Percentiles rank a stretch among this genome's conserved stretches.
Conservation (phyloP, 2,888 invertebrate species). For the Automeris io region DNA sequence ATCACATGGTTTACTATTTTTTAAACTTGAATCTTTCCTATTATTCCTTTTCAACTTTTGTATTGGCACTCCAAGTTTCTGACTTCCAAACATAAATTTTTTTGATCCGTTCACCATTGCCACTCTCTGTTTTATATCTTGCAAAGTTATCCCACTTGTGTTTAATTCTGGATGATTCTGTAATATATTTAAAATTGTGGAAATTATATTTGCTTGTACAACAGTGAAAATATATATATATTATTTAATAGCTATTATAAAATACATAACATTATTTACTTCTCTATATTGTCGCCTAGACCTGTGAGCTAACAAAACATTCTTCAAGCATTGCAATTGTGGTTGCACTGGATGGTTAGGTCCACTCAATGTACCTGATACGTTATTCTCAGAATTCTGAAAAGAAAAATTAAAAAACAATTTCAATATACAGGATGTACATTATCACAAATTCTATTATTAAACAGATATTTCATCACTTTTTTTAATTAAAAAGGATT, state of each 20-base stretch:
- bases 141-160: slow-evolving; percentile 84
- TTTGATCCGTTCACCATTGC: slow-evolving; percentile 68
- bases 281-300: slow-evolving; percentile 82
- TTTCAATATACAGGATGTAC: too few species aligned
- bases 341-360: slow-evolving; percentile 50
- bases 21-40: slow-evolving; percentile 47
- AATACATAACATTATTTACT: slow-evolving; percentile 49
- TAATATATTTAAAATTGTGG: slow-evolving; percentile 21
- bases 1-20: slow-evolving; percentile 34
- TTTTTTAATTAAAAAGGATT: too few species aligned
- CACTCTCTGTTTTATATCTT: slow-evolving; percentile 76
- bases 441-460: too few species aligned
- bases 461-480: too few species aligned
- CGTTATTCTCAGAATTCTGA: slow-evolving; percentile 50
- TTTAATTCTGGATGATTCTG: slow-evolving; percentile 86
- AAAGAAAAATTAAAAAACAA: slow-evolving; percentile 15
- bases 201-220: background rate
- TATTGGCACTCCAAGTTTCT: slow-evolving; percentile 43
- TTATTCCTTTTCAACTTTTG: slow-evolving; percentile 50
- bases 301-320: slow-evolving; percentile 83
- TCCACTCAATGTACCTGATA: slow-evolving; percentile 57
- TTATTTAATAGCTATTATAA: background rate
- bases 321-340: slow-evolving; percentile 81
- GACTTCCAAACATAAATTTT: slow-evolving; percentile 65
- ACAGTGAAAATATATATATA: background rate